phyloP scores from a whole-genome alignment of 2,888 invertebrate genomes.

The Suillia variegata region DNA sequence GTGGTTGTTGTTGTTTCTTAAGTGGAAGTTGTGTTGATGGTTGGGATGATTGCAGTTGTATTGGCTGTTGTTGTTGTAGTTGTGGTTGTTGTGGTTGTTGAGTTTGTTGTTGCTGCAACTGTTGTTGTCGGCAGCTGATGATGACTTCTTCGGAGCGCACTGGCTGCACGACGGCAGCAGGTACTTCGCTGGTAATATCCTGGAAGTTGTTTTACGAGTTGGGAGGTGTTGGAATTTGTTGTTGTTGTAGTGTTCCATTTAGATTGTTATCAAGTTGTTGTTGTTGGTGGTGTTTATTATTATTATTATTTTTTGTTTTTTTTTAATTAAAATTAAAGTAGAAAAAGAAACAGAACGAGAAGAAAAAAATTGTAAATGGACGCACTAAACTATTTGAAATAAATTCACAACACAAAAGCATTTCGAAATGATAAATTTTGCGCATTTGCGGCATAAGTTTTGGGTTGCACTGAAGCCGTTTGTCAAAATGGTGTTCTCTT shows the following conservation, averaged over 20 bases:
- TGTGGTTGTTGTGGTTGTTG: conserved; percentile 32
- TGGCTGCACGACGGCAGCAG: conserved; percentile 32
- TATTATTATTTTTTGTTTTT: conserved; percentile 21
- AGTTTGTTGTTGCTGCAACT: conserved; percentile 18
- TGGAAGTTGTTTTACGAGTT: conserved; percentile 29
- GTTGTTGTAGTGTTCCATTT: conserved; percentile 20
- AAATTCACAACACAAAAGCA: conserved; percentile 8
- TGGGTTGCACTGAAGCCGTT: neutral
- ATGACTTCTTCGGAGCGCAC: conserved; percentile 48
- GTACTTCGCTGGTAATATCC: conserved; percentile 51
- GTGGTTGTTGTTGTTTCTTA: conserved; percentile 13
- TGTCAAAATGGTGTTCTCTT: too few species aligned
- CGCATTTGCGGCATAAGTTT: neutral
- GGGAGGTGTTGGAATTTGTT: conserved; percentile 12
- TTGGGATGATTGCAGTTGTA: conserved; percentile 19
- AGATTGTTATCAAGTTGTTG: conserved; percentile 22
- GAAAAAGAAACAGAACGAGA: conserved; percentile 42
- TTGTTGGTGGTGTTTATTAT: conserved; percentile 23
- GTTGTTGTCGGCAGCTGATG: conserved; percentile 42
- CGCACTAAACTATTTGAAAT: conserved; percentile 1
- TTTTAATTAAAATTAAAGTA: conserved; percentile 30
- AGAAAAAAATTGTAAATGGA: conserved; percentile 25
- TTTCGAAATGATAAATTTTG: conserved; percentile 9
- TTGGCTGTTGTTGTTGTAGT: conserved; percentile 32
- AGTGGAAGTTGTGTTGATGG: conserved; percentile 25